Base-by-base conservation (phyloP, 1,140 invertebrate species). In the Cecropterus lyciades region DNA sequence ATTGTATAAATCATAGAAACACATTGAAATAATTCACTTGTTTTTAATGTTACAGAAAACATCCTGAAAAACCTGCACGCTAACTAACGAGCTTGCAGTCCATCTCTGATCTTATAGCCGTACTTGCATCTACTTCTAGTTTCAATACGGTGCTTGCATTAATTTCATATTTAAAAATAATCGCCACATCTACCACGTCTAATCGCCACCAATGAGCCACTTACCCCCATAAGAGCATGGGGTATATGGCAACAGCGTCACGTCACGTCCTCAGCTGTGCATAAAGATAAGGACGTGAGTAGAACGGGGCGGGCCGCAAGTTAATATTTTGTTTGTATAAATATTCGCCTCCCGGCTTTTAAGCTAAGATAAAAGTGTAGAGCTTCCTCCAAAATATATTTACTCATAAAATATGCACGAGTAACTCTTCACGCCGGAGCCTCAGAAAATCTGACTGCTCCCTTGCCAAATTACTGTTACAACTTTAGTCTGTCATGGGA, bases 341-440 rank as follows among this genome's bases (percentile, higher is more conserved):
- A 51, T 64, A 64, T 52, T 52, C 20, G 13, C 60, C 49, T 59
- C 48, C 40, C 48, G 20, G 45, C 48, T 52, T 62, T 62, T 51
- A 51, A 62, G 30, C 33, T 60, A 62, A 53, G 37, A 67, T 67
- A 62, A 60, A 60, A 67, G 56, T 60, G 40, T 60, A 53, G 48
- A 27, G n/a, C 51, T 49, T 67, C 16, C 15, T 60, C 15, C n/a
- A 55, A 67, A 60, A 67, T 62, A 67, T 56, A 59, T 62, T 60
- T 40, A 20, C 42, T 62, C 52, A 68, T 68, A 63, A 68, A 68
- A 68, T 68, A 68, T 68, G 20, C 57, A 68, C 33, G 57, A 53
- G 2, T 16, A 33, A 57, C 43, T 46, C 17, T 68, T 53, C 17
- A 51, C 15, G 66, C 43, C 42, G 13, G 16, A 52, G 60, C 24